A percentile compares a stretch with the other conserved stretches of the same genome.
Evolutionary conservation across 2,888 invertebrate species (phyloP).

Genomic region (Dermolepida albohirtum): DNA sequence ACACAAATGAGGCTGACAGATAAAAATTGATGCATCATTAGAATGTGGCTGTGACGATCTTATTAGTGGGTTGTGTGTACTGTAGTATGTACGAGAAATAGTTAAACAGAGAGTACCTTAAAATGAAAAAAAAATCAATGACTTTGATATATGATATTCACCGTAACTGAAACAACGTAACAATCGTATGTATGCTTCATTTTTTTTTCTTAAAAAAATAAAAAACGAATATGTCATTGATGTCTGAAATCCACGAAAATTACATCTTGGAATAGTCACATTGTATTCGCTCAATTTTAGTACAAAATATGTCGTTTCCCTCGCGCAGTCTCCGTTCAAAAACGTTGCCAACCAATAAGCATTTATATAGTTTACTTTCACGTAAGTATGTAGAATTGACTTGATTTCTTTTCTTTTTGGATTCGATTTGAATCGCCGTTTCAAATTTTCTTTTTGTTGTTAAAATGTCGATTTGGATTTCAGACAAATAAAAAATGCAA

Average conservation of each 20-base stretch:
- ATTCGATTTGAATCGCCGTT: constrained; percentile 10
- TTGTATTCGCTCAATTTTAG: constrained; percentile 34
- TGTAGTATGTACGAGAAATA: constrained; percentile 40
- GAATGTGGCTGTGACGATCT: constrained; percentile 64
- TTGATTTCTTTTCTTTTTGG: constrained; percentile 13
- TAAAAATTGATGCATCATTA: constrained; percentile 60
- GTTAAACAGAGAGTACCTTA: constrained; percentile 25
- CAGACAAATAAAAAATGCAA: constrained; percentile 50
- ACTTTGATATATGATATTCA: constrained; percentile 21
- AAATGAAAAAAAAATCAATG: constrained; percentile 11
- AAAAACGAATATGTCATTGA: constrained; percentile 7
- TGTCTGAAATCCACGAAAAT: constrained; percentile 26
- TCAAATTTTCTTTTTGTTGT: constrained; percentile 1
- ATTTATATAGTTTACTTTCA: not conserved
- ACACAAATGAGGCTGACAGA: constrained; percentile 59
- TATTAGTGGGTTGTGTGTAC: constrained; percentile 59
- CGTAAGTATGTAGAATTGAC: constrained; percentile 21
- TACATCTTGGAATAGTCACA: not conserved
- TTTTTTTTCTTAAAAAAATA: too few species aligned
- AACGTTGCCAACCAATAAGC: too few species aligned
- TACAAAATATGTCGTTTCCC: constrained; percentile 12
- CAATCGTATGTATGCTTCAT: constrained; percentile 18
- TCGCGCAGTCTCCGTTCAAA: constrained; percentile 3
- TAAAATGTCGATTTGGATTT: constrained; percentile 24
- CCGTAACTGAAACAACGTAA: constrained; percentile 27